Conservation (phyloP, 2,888 invertebrate genomes). For the Pocota personata region DNA sequence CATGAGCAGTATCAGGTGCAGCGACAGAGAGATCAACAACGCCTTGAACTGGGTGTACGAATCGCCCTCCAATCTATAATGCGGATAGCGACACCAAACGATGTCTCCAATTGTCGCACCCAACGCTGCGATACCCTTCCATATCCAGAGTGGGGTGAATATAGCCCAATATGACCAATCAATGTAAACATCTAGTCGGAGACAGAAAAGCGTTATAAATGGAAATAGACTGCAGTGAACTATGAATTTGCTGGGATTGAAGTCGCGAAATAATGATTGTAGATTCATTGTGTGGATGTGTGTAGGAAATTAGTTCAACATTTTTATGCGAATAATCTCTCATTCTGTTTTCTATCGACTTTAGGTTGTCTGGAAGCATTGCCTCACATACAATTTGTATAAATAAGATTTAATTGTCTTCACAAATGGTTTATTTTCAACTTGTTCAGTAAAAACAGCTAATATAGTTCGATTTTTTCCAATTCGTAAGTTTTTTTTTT, state of each 20-base stretch:
- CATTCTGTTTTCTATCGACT: slow-evolving; percentile 55
- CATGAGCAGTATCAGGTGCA: slow-evolving; percentile 97
- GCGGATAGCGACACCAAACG: slow-evolving; percentile 98
- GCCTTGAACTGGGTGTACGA: slow-evolving; percentile 99
- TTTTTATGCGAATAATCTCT: slow-evolving; percentile 56
- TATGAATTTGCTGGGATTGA: slow-evolving; percentile 98
- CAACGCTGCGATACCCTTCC: slow-evolving; percentile 95
- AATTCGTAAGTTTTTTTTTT: too few species aligned
- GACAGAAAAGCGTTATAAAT: slow-evolving; percentile 94
- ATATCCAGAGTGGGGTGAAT: too few species aligned
- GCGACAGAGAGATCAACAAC: slow-evolving; percentile 97
- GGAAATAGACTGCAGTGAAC: slow-evolving; percentile 96
- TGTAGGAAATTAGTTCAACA: slow-evolving; percentile 78
- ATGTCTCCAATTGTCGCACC: slow-evolving; percentile 96
- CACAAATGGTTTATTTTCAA: background rate
- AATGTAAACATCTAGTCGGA: slow-evolving; percentile 93
- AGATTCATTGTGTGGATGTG: slow-evolving; percentile 91
- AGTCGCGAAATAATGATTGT: slow-evolving; percentile 94
- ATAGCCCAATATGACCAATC: slow-evolving; percentile 97
- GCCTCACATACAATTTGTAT: background rate
- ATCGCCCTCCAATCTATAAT: slow-evolving; percentile 97
- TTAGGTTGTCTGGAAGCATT: slow-evolving; percentile 62
- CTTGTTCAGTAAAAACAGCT: background rate
- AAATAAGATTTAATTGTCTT: background rate
- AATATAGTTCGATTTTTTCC: too few species aligned